These are phyloP conservation scores for Andrena praecox DNA, from an alignment of 2,888 invertebrate species.

Conservation along the genomic window DNA sequence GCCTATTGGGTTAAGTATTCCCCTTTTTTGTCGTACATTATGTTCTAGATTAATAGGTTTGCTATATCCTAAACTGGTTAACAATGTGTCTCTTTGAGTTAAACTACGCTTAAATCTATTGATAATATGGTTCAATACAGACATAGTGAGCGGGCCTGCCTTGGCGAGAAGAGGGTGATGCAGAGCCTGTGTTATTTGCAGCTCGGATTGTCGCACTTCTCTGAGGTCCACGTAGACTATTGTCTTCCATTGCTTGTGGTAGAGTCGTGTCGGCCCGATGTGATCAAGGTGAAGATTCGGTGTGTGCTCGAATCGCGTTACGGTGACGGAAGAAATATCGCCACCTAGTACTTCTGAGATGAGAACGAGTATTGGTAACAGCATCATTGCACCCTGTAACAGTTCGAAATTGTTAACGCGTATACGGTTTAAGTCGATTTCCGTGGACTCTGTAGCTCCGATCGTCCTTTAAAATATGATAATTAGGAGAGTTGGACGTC, in stretches of 20 bases:
- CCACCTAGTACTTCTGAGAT: too few relatives aligned
- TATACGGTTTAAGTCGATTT: constrained; percentile 6
- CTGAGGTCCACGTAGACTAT: background rate
- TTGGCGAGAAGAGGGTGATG: background rate
- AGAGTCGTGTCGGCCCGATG: background rate
- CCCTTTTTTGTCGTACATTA: background rate
- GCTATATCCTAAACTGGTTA: background rate
- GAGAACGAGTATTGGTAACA: too few relatives aligned
- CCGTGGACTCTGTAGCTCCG: background rate
- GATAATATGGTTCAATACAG: background rate
- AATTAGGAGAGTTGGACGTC: background rate
- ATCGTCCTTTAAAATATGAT: background rate
- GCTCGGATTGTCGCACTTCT: background rate
- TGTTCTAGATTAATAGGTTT: background rate
- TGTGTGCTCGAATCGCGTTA: background rate
- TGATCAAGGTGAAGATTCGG: background rate
- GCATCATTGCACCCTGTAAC: too few relatives aligned
- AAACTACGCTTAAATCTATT: background rate
- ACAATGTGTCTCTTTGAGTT: background rate
- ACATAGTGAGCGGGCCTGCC: background rate
- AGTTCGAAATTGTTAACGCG: too few relatives aligned
- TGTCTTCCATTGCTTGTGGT: background rate
- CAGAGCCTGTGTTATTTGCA: constrained; percentile 5
- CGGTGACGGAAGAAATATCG: background rate
- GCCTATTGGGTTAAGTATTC: background rate